phyloP scores from a whole-genome alignment of 2,797 vertebrate species.

The Lagorchestes hirsutus region DNA sequence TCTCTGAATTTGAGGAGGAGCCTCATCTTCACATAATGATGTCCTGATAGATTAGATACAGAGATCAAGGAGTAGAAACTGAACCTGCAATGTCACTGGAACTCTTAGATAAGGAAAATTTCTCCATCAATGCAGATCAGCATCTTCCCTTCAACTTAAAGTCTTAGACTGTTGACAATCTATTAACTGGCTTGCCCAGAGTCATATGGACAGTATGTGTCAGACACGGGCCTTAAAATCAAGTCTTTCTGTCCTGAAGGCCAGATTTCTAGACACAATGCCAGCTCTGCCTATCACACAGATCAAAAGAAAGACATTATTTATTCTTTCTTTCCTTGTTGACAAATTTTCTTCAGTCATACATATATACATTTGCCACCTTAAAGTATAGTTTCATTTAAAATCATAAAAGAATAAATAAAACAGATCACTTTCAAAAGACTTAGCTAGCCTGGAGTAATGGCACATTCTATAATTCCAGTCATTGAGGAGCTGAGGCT shows the following conservation, averaged over 20 bases:
- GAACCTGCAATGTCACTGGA: neutral
- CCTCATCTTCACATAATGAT: conserved; percentile 18
- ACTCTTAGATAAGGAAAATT: neutral
- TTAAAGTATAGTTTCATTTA: conserved; percentile 42
- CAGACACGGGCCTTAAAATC: neutral
- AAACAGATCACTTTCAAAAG: conserved; percentile 53
- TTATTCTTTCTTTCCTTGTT: conserved; percentile 52
- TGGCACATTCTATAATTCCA: neutral
- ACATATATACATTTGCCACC: neutral
- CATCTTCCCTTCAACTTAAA: neutral
- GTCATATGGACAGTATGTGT: neutral
- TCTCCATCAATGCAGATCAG: neutral
- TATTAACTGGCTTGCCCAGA: neutral
- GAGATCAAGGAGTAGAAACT: conserved; percentile 70
- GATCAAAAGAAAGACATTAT: neutral
- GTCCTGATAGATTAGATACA: conserved; percentile 38
- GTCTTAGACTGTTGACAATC: neutral
- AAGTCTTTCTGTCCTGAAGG: neutral
- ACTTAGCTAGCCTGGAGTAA: neutral
- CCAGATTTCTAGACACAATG: neutral
- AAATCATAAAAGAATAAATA: neutral
- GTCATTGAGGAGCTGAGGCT: neutral
- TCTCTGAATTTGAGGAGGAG: conserved; percentile 59
- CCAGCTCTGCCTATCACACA: neutral
- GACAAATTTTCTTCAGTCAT: conserved; percentile 58